phyloP scores from a whole-genome alignment of 2,113 vertebrate genomes.

The Oncorhynchus tshawytscha region DNA sequence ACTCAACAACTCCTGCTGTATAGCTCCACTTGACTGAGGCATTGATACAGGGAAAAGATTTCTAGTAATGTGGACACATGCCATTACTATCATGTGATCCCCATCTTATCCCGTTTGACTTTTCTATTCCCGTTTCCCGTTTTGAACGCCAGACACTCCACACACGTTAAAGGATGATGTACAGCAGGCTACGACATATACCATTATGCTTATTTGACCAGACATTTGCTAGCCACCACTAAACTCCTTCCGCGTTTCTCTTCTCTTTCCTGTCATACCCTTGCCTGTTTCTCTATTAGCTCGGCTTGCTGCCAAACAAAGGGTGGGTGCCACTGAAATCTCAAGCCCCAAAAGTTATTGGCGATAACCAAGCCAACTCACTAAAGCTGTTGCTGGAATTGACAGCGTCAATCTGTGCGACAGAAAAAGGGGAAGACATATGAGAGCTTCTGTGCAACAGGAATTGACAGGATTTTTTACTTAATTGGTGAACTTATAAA shows the following conservation, averaged over 20 bases:
- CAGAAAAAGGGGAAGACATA: constrained; percentile 31
- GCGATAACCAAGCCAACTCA: constrained; percentile 69
- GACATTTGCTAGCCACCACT: no score
- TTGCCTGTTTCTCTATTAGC: constrained; percentile 12
- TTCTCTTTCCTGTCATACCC: background rate
- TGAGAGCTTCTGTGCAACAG: constrained; percentile 11
- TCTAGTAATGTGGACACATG: background rate
- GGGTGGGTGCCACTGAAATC: constrained; percentile 52
- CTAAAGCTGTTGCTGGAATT: constrained; percentile 49
- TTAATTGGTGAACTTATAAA: constrained; percentile 61
- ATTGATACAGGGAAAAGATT: background rate
- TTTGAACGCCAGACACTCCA: no score
- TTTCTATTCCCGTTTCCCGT: no score
- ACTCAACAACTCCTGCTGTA: background rate
- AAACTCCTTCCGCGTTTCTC: no score
- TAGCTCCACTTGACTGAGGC: background rate
- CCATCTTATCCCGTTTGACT: no score
- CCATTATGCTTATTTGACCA: no score
- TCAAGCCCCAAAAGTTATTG: constrained; percentile 51
- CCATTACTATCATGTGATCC: background rate
- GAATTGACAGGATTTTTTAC: constrained; percentile 35
- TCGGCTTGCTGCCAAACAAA: constrained; percentile 54
- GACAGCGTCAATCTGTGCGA: no score
- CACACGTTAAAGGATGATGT: no score
- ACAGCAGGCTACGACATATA: no score